Evolutionary conservation across 2,113 vertebrate species (phyloP).

Genomic region (Channa argus): DNA sequence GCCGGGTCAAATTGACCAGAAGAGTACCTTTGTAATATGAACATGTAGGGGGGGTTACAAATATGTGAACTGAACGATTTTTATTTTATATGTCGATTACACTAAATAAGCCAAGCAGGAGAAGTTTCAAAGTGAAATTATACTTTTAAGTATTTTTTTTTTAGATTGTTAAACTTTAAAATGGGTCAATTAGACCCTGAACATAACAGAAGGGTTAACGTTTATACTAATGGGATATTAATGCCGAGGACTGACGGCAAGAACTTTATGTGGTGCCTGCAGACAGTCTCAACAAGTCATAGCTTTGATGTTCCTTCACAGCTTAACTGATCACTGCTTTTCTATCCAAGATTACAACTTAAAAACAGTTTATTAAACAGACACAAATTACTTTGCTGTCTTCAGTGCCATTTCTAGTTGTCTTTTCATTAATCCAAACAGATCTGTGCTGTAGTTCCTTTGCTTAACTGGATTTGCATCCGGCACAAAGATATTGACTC

Average conservation of each 20-base stretch:
- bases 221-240: slow-evolving; percentile 65
- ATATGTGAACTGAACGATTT: too few species aligned
- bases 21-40: too few species aligned
- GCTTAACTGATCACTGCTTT: slow-evolving; percentile 40
- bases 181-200: slow-evolving; percentile 49
- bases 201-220: slow-evolving; percentile 32
- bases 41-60: too few species aligned
- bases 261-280: slow-evolving; percentile 34
- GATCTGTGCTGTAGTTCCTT: slow-evolving; percentile 17
- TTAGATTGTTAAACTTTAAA: too few species aligned
- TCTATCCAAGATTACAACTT: slow-evolving; percentile 49
- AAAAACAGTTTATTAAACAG: slow-evolving; percentile 41
- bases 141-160: too few species aligned
- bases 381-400: slow-evolving; percentile 14
- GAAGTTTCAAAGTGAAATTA: too few species aligned
- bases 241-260: slow-evolving; percentile 2
- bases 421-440: slow-evolving; percentile 26
- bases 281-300: slow-evolving; percentile 26
- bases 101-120: too few species aligned
- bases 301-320: slow-evolving; percentile 55
- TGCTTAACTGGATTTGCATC: slow-evolving; percentile 54
- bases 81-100: too few species aligned
- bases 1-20: too few species aligned
- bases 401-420: slow-evolving; percentile 16
- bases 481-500: slow-evolving; percentile 33